These are phyloP conservation scores for Unio delphinus DNA, from an alignment of 2,888 invertebrate species.

Conservation along the genomic window DNA sequence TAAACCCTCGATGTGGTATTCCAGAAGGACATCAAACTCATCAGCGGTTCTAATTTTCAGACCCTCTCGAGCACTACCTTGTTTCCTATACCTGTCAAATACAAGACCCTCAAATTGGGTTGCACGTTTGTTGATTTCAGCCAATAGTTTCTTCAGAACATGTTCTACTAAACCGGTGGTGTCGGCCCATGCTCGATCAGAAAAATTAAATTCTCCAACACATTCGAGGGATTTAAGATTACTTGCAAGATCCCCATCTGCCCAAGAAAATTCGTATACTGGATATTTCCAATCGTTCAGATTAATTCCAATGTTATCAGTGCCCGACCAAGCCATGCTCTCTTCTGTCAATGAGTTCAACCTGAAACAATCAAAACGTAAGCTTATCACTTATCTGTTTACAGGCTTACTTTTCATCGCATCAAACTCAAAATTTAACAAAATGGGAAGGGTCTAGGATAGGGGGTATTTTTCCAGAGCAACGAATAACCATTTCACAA, in stretches of 20 bases:
- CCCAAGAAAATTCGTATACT: background rate
- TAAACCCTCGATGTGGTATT: conserved; percentile 24
- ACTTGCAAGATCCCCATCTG: background rate
- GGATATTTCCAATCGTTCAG: conserved; percentile 8
- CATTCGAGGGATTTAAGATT: background rate
- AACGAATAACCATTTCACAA: no score
- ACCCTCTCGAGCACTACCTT: conserved; percentile 38
- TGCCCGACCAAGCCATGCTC: no score
- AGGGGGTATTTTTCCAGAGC: no score
- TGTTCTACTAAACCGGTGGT: conserved; percentile 1
- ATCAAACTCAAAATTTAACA: no score
- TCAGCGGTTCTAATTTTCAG: conserved; percentile 29
- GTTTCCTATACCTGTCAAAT: conserved; percentile 22
- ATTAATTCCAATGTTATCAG: conserved; percentile 5
- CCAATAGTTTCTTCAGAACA: conserved; percentile 5
- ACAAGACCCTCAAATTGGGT: conserved; percentile 9
- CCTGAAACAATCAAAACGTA: no score
- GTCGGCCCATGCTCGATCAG: conserved; percentile 1
- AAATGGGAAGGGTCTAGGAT: no score
- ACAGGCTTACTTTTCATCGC: no score
- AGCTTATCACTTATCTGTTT: no score
- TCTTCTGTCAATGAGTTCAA: no score
- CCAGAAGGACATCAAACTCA: conserved; percentile 32
- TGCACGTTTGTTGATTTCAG: conserved; percentile 10
- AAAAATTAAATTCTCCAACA: conserved; percentile 4